Evolutionary conservation across 2,888 invertebrate species (phyloP), one percentile per base, ranked within the genome.

Genomic region (Rambutsinella grinnellia): DNA sequence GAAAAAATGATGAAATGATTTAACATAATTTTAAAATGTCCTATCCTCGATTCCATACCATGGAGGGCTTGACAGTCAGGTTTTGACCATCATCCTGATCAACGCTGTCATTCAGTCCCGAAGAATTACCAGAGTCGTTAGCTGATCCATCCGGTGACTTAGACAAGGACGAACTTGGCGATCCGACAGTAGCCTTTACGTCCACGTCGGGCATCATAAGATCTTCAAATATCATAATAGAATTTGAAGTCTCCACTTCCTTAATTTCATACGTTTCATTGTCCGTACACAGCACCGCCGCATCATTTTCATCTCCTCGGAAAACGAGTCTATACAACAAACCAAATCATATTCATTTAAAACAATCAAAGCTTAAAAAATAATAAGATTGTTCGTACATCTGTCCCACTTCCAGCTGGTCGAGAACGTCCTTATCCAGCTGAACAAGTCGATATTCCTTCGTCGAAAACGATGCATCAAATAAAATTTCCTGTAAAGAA

Each of bases 201-300:
- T n/a, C n/a, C 2, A 71, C 26, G 17, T 84, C 81, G 0, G 84
- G 84, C 51, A 85, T 84, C 6, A 79, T 63, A 53, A 95, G 86
- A 63, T 92, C 89, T 0, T 93, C 91, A 2, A 94, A 88, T 58
- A 97, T 85, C 17, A 97, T 87, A 67, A 96, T 88, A 68, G 94
- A 93, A 86, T 97, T 97, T 0, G 96, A 96, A 15, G 94, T 96
- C 87, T 96, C 97, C 0, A 95, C 94, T 85, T 93, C 93, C 86
- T 93, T 93, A 0, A 97, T 89, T 82, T 96, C 94, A 85, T 92
- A 97, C 0, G 96, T 96, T 86, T 89, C 89, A 74, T 89, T 89
- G 51, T 90, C 89, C 0, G 95, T 94, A 85, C 97, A 97, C 44
- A 97, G 87, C 0, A 96, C 94, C 13, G 93, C 93, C 84, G 90